These are phyloP conservation scores for Drosophila nr. perissopoda DNA, from an alignment of 2,888 invertebrate genomes.

Conservation along the genomic window DNA sequence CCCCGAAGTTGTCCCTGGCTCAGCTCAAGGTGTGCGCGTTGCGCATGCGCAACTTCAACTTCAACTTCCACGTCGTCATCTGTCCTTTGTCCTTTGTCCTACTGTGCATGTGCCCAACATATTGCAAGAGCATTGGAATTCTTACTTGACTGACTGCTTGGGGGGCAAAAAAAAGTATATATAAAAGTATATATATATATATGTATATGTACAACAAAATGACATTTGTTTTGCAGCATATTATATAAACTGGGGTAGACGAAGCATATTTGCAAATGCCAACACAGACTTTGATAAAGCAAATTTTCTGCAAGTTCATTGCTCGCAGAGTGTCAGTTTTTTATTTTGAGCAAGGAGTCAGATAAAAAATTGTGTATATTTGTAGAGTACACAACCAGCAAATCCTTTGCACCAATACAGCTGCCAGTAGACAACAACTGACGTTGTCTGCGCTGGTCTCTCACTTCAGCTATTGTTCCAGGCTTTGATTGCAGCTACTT, in stretches of 20 bases:
- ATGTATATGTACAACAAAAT: slow-evolving; percentile 23
- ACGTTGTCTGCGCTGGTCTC: slow-evolving; percentile 28
- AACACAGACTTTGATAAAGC: slow-evolving; percentile 31
- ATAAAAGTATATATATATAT: background rate
- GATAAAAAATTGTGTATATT: background rate
- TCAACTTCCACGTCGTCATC: slow-evolving; percentile 9
- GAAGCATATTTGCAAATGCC: slow-evolving; percentile 50
- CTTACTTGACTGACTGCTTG: slow-evolving; percentile 31
- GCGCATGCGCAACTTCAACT: slow-evolving; percentile 65
- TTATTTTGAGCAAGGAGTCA: slow-evolving; percentile 12
- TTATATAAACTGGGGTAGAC: slow-evolving; percentile 29
- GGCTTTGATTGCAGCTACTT: slow-evolving; percentile 72
- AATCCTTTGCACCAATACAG: slow-evolving; percentile 75
- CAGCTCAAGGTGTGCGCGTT: slow-evolving; percentile 72
- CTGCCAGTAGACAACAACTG: slow-evolving; percentile 42
- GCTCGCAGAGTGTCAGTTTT: slow-evolving; percentile 48
- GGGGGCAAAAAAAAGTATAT: slow-evolving; percentile 19
- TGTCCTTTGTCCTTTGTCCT: slow-evolving; percentile 29
- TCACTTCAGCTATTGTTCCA: slow-evolving; percentile 46
- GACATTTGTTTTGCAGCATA: slow-evolving; percentile 64
- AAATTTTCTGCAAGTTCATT: slow-evolving; percentile 66
- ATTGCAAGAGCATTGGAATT: slow-evolving; percentile 65
- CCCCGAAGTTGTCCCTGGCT: slow-evolving; percentile 42
- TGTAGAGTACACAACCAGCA: slow-evolving; percentile 30
- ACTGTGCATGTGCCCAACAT: slow-evolving; percentile 66